phyloP scores from a whole-genome alignment of 2,888 invertebrate genomes.

The Thereva nobilitata region DNA sequence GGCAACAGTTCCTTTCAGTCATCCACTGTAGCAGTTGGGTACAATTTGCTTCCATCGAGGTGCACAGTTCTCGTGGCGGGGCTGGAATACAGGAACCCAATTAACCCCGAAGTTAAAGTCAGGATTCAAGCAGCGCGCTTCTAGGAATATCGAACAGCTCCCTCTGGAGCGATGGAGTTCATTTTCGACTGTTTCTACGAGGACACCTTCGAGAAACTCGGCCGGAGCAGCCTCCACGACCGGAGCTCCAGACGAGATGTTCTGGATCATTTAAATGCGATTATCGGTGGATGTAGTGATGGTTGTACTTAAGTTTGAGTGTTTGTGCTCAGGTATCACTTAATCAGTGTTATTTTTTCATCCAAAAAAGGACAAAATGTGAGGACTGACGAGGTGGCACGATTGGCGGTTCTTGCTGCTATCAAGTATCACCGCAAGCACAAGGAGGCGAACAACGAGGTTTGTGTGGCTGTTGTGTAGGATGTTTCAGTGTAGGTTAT shows the following conservation, averaged over 20 bases:
- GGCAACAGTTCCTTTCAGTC: too few species aligned
- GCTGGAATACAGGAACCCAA: too few species aligned
- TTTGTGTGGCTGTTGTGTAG: conserved; percentile 36
- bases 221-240: conserved; percentile 73
- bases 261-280: conserved; percentile 76
- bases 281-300: conserved; percentile 71
- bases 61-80: too few species aligned
- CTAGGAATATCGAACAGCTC: too few species aligned
- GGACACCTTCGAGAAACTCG: conserved; percentile 70
- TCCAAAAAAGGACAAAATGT: conserved; percentile 52
- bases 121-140: too few species aligned
- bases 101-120: too few species aligned
- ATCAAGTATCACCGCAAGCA: conserved; percentile 55
- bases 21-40: too few species aligned
- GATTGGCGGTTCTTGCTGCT: conserved; percentile 54
- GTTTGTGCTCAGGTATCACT: conserved; percentile 42
- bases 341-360: conserved; percentile 59
- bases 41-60: too few species aligned
- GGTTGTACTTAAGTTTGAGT: conserved; percentile 45
- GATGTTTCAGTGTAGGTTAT: too few species aligned
- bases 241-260: conserved; percentile 72
- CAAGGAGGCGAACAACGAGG: conserved; percentile 51
- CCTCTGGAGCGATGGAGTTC: conserved; percentile 66
- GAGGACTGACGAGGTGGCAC: conserved; percentile 54
- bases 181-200: conserved; percentile 81